Conservation (phyloP, 2,113 vertebrate species). For the Callorhinus ursinus region DNA sequence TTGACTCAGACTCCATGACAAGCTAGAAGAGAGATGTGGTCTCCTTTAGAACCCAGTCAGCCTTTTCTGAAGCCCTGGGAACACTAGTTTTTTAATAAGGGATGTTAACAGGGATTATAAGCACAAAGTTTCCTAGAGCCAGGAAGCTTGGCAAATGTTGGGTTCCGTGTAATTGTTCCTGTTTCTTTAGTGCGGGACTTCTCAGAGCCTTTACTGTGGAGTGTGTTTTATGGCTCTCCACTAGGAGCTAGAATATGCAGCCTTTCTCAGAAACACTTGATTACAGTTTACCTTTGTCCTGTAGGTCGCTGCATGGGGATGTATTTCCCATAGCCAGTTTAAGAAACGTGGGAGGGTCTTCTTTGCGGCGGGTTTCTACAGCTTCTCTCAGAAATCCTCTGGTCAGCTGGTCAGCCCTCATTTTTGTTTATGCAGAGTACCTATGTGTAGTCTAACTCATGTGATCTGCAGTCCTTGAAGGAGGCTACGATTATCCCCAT, state of each 20-base stretch:
- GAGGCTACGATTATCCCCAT: neutral
- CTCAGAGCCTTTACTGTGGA: neutral
- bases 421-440: neutral
- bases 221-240: neutral
- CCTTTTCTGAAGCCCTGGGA: constrained; percentile 3
- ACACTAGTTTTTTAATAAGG: neutral
- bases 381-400: neutral
- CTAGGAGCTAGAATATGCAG: neutral
- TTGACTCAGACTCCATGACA: neutral
- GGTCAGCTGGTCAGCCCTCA: neutral
- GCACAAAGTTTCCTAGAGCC: neutral
- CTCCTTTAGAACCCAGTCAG: neutral
- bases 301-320: neutral
- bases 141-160: neutral
- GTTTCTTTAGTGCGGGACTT: neutral
- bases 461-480: neutral
- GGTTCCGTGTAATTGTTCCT: neutral
- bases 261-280: neutral
- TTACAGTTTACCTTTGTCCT: neutral
- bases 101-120: neutral
- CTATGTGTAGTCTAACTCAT: neutral
- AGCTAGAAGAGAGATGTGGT: neutral
- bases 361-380: neutral
- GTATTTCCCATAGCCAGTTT: neutral
- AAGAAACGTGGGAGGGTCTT: neutral